phyloP scores from a whole-genome alignment of 2,797 vertebrate species.

The Gambusia yucatana region DNA sequence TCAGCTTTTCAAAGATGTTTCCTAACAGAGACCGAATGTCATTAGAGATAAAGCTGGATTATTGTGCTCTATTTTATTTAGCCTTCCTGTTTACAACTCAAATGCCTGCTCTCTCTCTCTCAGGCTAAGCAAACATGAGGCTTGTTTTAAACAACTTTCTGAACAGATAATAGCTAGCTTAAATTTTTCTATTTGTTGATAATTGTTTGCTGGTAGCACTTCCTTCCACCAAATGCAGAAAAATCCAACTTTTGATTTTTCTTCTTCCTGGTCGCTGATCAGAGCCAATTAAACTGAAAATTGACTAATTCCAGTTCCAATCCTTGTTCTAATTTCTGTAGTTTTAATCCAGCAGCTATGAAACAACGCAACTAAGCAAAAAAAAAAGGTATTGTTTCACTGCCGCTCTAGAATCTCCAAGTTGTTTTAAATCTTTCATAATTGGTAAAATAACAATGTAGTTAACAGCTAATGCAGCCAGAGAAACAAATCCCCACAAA shows the following conservation, averaged over 20 bases:
- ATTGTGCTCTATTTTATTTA: background rate
- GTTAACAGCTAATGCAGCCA: background rate
- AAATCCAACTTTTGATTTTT: background rate
- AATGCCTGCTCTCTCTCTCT: background rate
- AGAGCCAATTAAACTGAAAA: background rate
- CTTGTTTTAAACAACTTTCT: background rate
- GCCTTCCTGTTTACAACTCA: background rate
- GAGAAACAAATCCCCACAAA: background rate
- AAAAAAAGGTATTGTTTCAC: background rate
- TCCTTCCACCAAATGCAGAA: background rate
- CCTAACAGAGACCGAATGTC: background rate
- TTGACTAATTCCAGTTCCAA: background rate
- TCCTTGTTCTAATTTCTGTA: background rate
- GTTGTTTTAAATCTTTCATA: background rate
- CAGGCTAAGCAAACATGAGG: background rate
- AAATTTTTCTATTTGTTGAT: background rate
- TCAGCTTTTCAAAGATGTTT: background rate
- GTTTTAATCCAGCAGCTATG: background rate
- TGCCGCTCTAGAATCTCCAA: background rate
- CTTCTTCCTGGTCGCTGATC: background rate
- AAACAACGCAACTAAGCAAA: background rate
- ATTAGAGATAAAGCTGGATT: background rate
- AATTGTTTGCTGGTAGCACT: background rate
- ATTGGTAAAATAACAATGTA: background rate
- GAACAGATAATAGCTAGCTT: background rate